Evolutionary conservation across 64 coral and sea anemone species (phyloP).

Genomic region (Acropora yongei): DNA sequence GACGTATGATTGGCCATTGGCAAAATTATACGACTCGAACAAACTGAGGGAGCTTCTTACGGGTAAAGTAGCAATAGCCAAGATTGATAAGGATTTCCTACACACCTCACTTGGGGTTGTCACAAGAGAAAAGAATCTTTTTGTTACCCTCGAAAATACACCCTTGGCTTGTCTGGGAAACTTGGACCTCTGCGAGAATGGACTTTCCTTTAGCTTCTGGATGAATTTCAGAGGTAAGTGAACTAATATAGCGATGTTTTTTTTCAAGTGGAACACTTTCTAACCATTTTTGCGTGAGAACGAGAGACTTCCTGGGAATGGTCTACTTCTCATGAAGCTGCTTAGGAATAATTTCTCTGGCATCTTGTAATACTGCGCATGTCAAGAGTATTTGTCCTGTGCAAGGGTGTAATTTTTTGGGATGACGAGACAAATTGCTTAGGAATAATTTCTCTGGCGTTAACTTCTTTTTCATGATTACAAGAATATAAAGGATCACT

Average conservation of each 20-base stretch:
- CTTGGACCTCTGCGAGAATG: background rate
- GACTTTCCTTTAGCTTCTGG: constrained; percentile 35
- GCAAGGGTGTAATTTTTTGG: too few relatives aligned
- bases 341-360: too few relatives aligned
- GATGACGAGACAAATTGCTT: too few relatives aligned
- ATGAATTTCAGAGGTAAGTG: constrained; percentile 17
- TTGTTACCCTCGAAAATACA: background rate
- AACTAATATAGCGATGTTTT: background rate
- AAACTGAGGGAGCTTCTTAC: background rate
- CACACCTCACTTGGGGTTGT: background rate
- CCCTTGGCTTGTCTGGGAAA: background rate
- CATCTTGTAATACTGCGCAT: too few relatives aligned
- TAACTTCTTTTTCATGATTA: too few relatives aligned
- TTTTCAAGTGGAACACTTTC: too few relatives aligned
- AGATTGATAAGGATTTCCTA: background rate
- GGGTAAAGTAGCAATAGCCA: background rate
- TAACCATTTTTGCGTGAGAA: too few relatives aligned
- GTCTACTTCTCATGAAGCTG: too few relatives aligned
- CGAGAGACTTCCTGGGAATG: too few relatives aligned
- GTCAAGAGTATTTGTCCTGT: too few relatives aligned
- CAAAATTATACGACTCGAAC: background rate
- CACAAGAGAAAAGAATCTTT: background rate
- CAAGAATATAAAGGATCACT: too few relatives aligned
- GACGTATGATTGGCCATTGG: constrained; percentile 7
- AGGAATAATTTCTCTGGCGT: too few relatives aligned